Evolutionary conservation across 2,113 vertebrate species (phyloP).

Genomic region (Alligator sinensis): DNA sequence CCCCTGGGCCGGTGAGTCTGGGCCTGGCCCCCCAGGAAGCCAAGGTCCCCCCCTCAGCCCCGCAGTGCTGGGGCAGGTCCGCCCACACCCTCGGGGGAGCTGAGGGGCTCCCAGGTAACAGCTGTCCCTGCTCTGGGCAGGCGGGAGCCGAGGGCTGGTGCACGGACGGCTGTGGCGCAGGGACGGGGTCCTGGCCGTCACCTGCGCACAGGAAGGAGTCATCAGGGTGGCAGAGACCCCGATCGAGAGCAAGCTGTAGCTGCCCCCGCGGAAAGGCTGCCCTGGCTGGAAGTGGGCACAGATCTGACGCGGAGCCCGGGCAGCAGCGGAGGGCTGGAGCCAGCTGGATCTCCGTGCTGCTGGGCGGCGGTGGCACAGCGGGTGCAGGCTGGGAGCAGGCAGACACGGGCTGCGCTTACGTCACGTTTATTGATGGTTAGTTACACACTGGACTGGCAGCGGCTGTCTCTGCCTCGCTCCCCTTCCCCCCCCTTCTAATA

Average conservation of each 20-base stretch:
- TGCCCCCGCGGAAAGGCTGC: rapidly evolving
- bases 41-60: rapidly evolving
- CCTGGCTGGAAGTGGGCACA: rapidly evolving
- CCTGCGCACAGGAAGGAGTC: slow-evolving; percentile 92
- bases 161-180: slow-evolving; percentile 92
- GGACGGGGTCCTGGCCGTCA: slow-evolving; percentile 91
- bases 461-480: rapidly evolving
- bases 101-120: neutral
- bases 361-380: rapidly evolving
- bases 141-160: slow-evolving; percentile 88
- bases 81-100: rapidly evolving
- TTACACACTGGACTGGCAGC: neutral
- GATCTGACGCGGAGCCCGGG: neutral
- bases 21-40: rapidly evolving
- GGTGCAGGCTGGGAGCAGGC: neutral
- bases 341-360: neutral
- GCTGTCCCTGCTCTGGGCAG: slow-evolving; percentile 62
- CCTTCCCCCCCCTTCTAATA: slow-evolving; percentile 4
- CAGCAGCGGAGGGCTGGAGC: rapidly evolving
- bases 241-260: slow-evolving; percentile 86
- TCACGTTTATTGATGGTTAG: rapidly evolving
- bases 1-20: slow-evolving; percentile 91
- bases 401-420: rapidly evolving
- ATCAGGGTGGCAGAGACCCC: slow-evolving; percentile 78
- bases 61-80: rapidly evolving